A percentile compares a stretch with the other conserved stretches of the same genome.
Conservation (phyloP, 1,140 invertebrate species). For the Theocolax elegans region DNA sequence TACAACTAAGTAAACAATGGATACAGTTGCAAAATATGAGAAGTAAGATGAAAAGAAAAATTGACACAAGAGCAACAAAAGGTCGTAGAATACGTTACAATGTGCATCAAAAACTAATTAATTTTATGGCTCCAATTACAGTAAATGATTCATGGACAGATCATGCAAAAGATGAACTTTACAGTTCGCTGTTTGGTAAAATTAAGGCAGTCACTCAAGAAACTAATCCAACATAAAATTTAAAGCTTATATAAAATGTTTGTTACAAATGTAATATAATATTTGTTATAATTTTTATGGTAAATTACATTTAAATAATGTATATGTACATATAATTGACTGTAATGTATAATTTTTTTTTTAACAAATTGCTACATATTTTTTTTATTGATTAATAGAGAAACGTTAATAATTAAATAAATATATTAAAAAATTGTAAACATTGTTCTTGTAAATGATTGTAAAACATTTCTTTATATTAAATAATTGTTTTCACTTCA, state of each 20-base stretch:
- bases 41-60: slow-evolving; percentile 89
- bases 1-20: slow-evolving; percentile 85
- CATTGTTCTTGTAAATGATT: too few species aligned
- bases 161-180: slow-evolving; percentile 83
- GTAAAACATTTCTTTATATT: too few species aligned
- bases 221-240: not conserved
- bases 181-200: slow-evolving; percentile 79
- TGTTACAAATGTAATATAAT: slow-evolving; percentile 27
- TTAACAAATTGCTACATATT: not conserved
- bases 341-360: slow-evolving; percentile 16
- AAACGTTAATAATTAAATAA: too few species aligned
- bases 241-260: not conserved
- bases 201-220: slow-evolving; percentile 14
- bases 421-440: too few species aligned
- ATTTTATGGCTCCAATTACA: slow-evolving; percentile 91
- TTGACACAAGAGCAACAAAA: slow-evolving; percentile 93
- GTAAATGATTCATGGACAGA: slow-evolving; percentile 76
- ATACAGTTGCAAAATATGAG: slow-evolving; percentile 90
- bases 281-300: slow-evolving; percentile 7
- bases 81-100: slow-evolving; percentile 90
- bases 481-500: too few species aligned
- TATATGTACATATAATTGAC: slow-evolving; percentile 15
- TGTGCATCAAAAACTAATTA: slow-evolving; percentile 90
- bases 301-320: slow-evolving; percentile 5
- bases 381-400: not conserved